Conservation (phyloP, 2,888 invertebrate species). For the Argyresthia goedartella region DNA sequence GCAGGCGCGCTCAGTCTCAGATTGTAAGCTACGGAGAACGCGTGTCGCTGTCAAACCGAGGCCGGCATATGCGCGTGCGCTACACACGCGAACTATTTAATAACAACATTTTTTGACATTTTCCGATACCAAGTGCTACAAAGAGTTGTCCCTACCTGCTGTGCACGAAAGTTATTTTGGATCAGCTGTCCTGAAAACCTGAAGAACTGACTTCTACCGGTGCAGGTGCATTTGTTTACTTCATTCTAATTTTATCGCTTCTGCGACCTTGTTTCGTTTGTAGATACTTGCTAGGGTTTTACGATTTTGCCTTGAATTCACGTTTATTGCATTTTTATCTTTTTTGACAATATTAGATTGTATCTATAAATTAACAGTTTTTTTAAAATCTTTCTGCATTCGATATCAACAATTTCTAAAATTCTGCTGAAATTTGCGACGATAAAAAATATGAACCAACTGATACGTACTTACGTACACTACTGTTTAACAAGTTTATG, state of each 20-base stretch:
- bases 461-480: no score
- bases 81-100: conserved; percentile 22
- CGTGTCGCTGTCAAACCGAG: conserved; percentile 34
- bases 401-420: no score
- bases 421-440: no score
- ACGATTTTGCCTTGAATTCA: not conserved
- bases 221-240: conserved; percentile 60
- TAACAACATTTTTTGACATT: not conserved
- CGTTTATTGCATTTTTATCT: not conserved
- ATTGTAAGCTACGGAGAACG: conserved; percentile 52
- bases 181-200: conserved; percentile 37
- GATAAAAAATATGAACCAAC: no score
- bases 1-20: conserved; percentile 52
- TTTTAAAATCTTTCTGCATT: no score
- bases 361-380: no score
- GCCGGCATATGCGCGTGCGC: conserved; percentile 36
- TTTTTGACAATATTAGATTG: no score
- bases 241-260: conserved; percentile 9
- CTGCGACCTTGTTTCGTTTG: conserved; percentile 5
- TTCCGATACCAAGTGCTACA: not conserved
- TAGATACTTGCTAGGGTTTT: not conserved
- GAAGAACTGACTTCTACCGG: conserved; percentile 31
- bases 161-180: conserved; percentile 18
- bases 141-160: no score
- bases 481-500: no score